These are phyloP conservation scores for Nomada fabriciana DNA, from an alignment of 2,888 invertebrate genomes.

Conservation along the genomic window DNA sequence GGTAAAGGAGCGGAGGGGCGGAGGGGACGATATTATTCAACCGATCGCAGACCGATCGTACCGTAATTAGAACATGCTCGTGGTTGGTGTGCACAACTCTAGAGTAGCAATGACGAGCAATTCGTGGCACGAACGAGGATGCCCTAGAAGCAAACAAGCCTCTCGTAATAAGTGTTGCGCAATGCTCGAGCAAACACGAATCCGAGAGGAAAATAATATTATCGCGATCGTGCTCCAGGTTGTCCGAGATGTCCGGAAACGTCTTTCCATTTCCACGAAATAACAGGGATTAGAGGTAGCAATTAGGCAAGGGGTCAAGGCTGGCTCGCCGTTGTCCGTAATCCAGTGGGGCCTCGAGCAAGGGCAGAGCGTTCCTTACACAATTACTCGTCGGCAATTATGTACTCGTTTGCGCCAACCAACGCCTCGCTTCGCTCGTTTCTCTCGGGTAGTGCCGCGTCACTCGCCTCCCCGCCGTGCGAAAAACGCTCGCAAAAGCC, in stretches of 20 bases:
- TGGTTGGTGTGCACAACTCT: too few species aligned
- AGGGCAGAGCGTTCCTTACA: constrained; percentile 28
- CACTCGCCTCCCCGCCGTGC: neutral
- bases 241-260: constrained; percentile 19
- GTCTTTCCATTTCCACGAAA: constrained; percentile 33
- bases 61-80: too few species aligned
- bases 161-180: constrained; percentile 5
- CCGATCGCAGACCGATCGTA: too few species aligned
- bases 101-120: neutral
- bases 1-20: too few species aligned
- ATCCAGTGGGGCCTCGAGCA: constrained; percentile 21
- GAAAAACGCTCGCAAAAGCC: too few species aligned
- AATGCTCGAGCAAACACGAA: constrained; percentile 23
- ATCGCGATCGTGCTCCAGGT: neutral
- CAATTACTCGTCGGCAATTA: constrained; percentile 38
- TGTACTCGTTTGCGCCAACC: constrained; percentile 8
- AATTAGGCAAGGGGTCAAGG: constrained; percentile 55
- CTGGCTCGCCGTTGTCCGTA: constrained; percentile 3
- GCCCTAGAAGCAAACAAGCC: neutral
- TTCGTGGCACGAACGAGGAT: neutral
- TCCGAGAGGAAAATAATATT: neutral
- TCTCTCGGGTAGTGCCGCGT: neutral
- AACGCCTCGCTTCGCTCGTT: constrained; percentile 3
- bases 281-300: constrained; percentile 43
- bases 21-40: too few species aligned